Evolutionary conservation across 2,113 vertebrate species (phyloP).

Genomic region (Halcyon malimbica): DNA sequence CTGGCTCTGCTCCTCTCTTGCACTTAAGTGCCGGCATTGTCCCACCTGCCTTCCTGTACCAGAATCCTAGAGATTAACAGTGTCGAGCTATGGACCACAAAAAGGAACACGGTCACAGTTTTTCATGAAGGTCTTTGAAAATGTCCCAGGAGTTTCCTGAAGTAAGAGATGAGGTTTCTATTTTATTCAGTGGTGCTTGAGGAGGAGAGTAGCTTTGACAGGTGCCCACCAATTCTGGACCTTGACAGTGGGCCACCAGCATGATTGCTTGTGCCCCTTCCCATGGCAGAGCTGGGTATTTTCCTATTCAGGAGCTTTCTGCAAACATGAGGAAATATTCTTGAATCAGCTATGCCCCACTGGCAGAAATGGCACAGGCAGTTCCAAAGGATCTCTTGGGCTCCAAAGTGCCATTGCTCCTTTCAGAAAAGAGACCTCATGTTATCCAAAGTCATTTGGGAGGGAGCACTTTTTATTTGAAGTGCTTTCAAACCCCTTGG

Average conservation of each 20-base stretch:
- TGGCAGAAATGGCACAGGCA: background rate
- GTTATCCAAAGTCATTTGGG: background rate
- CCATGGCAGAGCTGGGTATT: background rate
- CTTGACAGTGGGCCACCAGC: no score
- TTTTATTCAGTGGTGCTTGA: background rate
- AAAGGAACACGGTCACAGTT: rapidly evolving
- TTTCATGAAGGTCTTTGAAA: background rate
- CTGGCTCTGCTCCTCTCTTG: background rate
- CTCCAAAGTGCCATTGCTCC: rapidly evolving
- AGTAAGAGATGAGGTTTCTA: background rate
- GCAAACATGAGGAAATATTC: background rate
- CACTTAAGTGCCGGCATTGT: rapidly evolving
- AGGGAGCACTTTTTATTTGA: background rate
- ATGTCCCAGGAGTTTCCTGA: background rate
- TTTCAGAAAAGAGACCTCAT: background rate
- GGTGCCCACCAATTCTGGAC: rapidly evolving
- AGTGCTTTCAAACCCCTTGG: background rate
- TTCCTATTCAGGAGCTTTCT: background rate
- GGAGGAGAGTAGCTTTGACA: background rate
- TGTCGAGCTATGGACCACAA: no score
- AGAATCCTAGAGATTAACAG: background rate
- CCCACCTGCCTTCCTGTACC: background rate
- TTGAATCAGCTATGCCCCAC: rapidly evolving
- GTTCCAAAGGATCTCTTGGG: rapidly evolving
- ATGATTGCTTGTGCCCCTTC: background rate